Evolutionary conservation across 2,888 invertebrate species (phyloP).

Genomic region (Dynastes grantii): DNA sequence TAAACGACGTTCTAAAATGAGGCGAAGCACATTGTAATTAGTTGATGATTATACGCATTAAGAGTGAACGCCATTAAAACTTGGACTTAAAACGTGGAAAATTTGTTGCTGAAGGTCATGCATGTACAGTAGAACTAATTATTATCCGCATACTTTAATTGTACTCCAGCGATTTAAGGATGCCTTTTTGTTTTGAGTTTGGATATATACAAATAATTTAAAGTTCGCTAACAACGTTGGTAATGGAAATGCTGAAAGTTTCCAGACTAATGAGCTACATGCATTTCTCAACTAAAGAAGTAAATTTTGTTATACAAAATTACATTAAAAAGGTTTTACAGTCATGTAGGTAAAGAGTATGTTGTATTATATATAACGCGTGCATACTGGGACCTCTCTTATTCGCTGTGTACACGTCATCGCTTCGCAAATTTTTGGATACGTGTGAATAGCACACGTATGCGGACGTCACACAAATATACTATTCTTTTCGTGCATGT

Average conservation of each 20-base stretch:
- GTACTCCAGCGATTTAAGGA: conserved; percentile 3
- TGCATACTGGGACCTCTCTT: no score
- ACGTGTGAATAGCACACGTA: no score
- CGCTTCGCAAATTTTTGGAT: no score
- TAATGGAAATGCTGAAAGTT: conserved; percentile 26
- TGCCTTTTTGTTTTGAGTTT: conserved; percentile 4
- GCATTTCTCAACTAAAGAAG: not conserved
- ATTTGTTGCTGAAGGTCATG: conserved; percentile 31
- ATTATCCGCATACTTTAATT: conserved; percentile 14
- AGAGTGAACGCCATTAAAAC: conserved; percentile 26
- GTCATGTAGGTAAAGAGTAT: no score
- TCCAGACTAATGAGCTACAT: not conserved
- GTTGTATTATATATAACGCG: no score
- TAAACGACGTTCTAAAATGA: conserved; percentile 32
- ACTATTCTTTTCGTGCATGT: no score
- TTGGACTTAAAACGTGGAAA: conserved; percentile 33
- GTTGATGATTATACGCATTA: conserved; percentile 39
- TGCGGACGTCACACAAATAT: no score
- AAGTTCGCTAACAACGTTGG: not conserved
- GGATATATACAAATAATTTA: not conserved
- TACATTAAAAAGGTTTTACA: no score
- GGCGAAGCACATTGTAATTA: conserved; percentile 39
- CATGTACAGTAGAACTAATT: conserved; percentile 1
- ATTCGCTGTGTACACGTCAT: no score
- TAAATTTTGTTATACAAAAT: not conserved